Base-by-base conservation (phyloP, 2,113 vertebrate genomes). In the Tragulus kanchil region DNA sequence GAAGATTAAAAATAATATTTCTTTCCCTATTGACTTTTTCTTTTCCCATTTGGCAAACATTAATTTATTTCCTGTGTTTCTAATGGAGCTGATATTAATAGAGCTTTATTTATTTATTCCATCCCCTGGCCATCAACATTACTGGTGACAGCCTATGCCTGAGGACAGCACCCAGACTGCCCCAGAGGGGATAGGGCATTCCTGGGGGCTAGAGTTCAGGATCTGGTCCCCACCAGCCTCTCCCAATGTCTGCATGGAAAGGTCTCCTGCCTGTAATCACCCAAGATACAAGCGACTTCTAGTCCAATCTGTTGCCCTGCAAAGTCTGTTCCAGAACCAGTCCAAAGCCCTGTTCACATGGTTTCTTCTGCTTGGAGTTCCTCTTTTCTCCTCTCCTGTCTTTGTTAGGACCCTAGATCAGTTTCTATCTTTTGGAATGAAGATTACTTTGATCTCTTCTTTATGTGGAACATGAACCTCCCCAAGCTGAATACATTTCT, bases 1-100 rank as follows among this genome's bases (percentile, higher is more conserved):
- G 98, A 99, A 99, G 98, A 98, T 98, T 99, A 99, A 99, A 99
- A 99, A 98, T 99, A 99, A 98, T 98, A 98, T 99, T 98, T 98
- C 98, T 98, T 98, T 98, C 96, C 92, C 95, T 98, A 98, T 98
- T 98, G 98, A 98, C 98, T 98, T 99, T 98, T 97, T 96, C 93
- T 98, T 99, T 97, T 87, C 92, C 97, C 98, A 98, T 98, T 98
- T 98, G 98, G 98, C 98, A 98, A 98, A 97, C 97, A 98, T 98
- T 98, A 98, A 98, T 98, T 98, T 98, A 98, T 98, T 98, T 98
- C 93, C 98, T 98, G 79, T 98, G 97, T 99, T 99, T 98, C 98
- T 98, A 98, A 98, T 97, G 97, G 97, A 98, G 93, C 96, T 93
- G 93, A 95, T 97, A 98, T 97, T 98, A 98, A 97, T 97, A 97